These are phyloP conservation scores for Stenodema calcarata DNA, from an alignment of 2,888 invertebrate genomes.

Conservation along the genomic window DNA sequence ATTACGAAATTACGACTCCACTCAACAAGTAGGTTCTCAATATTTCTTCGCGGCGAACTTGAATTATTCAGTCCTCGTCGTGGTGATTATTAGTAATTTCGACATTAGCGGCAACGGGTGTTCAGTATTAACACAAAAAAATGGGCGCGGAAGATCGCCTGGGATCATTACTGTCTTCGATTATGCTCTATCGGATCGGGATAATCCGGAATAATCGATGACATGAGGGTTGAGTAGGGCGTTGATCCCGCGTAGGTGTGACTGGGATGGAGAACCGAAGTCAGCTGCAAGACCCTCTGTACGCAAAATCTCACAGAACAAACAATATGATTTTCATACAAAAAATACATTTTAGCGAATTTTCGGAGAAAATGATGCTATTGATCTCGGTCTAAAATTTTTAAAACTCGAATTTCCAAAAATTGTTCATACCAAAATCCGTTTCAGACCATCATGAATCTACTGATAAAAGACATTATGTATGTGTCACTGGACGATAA, in stretches of 20 bases:
- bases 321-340: too few species aligned
- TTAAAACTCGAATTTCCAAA: too few species aligned
- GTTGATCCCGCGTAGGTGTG: not conserved
- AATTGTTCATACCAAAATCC: too few species aligned
- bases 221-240: not conserved
- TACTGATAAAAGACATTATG: too few species aligned
- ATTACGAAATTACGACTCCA: too few species aligned
- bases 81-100: not conserved
- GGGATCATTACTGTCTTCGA: not conserved
- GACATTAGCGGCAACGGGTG: not conserved
- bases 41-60: not conserved
- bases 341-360: too few species aligned
- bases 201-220: slow-evolving; percentile 2
- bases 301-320: not conserved
- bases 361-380: too few species aligned
- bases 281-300: not conserved
- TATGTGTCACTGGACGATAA: too few species aligned
- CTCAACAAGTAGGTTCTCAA: too few species aligned
- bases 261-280: not conserved
- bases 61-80: not conserved
- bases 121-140: not conserved
- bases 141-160: not conserved
- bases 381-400: too few species aligned
- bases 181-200: not conserved
- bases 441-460: too few species aligned